phyloP scores from a whole-genome alignment of 2,888 invertebrate genomes.

The Palloptera scutellata region DNA sequence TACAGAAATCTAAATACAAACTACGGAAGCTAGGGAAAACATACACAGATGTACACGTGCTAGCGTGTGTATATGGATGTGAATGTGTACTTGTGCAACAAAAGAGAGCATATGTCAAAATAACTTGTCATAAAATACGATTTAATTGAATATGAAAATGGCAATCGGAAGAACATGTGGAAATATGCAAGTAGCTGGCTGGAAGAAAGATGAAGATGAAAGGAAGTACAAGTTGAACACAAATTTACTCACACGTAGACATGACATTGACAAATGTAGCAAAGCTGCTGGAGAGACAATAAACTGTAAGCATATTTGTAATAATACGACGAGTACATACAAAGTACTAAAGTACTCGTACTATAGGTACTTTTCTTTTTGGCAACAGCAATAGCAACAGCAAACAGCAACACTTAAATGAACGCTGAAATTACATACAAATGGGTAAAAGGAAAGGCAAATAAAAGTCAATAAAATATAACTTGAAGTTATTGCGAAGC shows the following conservation, averaged over 20 bases:
- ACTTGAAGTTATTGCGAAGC: constrained; percentile 1
- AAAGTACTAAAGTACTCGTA: too few species aligned
- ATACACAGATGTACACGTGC: neutral
- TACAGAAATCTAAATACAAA: neutral
- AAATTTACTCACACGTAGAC: neutral
- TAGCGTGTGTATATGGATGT: neutral
- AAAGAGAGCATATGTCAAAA: constrained; percentile 38
- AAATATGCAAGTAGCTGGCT: neutral
- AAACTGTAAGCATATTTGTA: neutral
- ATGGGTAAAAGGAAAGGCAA: neutral
- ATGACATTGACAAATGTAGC: constrained; percentile 36
- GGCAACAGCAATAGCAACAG: neutral
- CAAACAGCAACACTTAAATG: neutral
- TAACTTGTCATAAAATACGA: constrained; percentile 45
- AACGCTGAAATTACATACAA: neutral
- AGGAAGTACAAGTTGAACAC: neutral
- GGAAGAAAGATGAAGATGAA: neutral
- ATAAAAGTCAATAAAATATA: constrained; percentile 28
- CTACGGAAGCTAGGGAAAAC: neutral
- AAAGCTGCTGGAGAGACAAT: constrained; percentile 3
- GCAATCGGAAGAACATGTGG: neutral
- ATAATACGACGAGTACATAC: neutral
- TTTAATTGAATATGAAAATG: constrained; percentile 45
- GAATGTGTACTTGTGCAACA: constrained; percentile 1
- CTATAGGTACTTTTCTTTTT: neutral